Percentiles rank a stretch among this genome's conserved stretches.
Evolutionary conservation across 1,140 invertebrate genomes (phyloP).

Genomic region (Scylla paramamosain): DNA sequence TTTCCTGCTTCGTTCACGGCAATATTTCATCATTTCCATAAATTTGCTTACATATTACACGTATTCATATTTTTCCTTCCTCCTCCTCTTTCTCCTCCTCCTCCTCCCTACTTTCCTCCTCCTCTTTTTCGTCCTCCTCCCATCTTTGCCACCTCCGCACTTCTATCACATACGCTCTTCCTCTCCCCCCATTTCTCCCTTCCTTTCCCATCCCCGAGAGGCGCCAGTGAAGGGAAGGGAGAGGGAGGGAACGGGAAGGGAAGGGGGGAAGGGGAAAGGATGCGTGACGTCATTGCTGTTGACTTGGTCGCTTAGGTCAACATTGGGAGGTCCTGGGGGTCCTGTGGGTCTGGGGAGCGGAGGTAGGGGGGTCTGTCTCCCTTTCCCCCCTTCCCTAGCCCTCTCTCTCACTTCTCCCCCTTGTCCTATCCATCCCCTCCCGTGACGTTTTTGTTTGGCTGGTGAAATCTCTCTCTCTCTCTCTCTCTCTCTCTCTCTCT

Average conservation of each 20-base stretch:
- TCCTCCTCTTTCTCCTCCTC: background rate
- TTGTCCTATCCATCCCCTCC: background rate
- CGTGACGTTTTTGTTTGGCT: background rate
- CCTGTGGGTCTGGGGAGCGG: too few species aligned
- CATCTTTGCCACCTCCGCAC: too few species aligned
- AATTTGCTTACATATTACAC: too few species aligned
- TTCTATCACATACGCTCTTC: too few species aligned
- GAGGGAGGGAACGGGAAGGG: background rate
- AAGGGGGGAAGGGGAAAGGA: background rate
- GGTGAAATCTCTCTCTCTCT: background rate
- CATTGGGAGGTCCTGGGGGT: background rate
- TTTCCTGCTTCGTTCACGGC: too few species aligned
- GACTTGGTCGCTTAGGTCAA: conserved; percentile 21
- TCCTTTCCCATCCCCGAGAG: background rate
- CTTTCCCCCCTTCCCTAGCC: too few species aligned
- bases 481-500: conserved; percentile 6
- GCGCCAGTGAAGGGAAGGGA: conserved; percentile 2
- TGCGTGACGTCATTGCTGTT: background rate
- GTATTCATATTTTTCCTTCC: background rate
- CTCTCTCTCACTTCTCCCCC: background rate
- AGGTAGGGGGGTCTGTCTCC: background rate
- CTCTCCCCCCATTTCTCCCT: too few species aligned
- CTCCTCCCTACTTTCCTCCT: too few species aligned
- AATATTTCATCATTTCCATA: too few species aligned
- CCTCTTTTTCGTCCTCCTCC: too few species aligned